Base-by-base conservation (phyloP, 2,888 invertebrate genomes). In the Epistrophella euchroma region DNA sequence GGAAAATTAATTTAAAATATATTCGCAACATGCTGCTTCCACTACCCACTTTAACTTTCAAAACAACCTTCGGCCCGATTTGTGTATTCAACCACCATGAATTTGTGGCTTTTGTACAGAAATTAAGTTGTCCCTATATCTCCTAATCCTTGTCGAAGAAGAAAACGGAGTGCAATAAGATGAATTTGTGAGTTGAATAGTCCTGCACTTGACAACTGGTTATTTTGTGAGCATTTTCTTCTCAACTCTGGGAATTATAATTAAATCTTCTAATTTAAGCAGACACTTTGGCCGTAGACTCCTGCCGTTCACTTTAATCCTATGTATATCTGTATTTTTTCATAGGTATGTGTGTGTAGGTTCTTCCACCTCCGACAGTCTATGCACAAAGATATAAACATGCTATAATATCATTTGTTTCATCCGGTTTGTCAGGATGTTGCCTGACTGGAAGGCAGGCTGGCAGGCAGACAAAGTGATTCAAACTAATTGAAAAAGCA, bases 401-500 rank as follows among this genome's bases (percentile, higher is more conserved):
- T 84, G 74, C 79, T 79, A 84, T 79, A 75, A 64, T 50, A 79
- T 79, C 84, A 84, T 75, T 84, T 79, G 79, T 75, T 64, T 56
- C 79, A 64, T 84, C 79, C 79, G 74, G 70, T 58, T 17, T 66
- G 35, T 35, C 74, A 79, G 79, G 79, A 83, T 70, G 62, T 55
- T 45, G 47, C 11, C 11, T 60, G 17, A 32, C 56, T 56, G 56
- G 56, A 56, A 32, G 68, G 32, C 68, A 28, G 43, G 43, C 58
- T n/a, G 62, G 17, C 62, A 64, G 62, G 43, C 62, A 64, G 43
- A 64, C 62, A 43, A 64, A 43, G 28, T 64, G 62, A 79, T 74
- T 84, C 70, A 78, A 75, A 78, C 84, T 84, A 84, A 84, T 84
- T 84, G 79, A 78, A 83, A 78, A 64, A 17, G 68, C n/a, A 77